phyloP scores from a whole-genome alignment of 2,888 invertebrate genomes.

The Bhutanitis thaidina region DNA sequence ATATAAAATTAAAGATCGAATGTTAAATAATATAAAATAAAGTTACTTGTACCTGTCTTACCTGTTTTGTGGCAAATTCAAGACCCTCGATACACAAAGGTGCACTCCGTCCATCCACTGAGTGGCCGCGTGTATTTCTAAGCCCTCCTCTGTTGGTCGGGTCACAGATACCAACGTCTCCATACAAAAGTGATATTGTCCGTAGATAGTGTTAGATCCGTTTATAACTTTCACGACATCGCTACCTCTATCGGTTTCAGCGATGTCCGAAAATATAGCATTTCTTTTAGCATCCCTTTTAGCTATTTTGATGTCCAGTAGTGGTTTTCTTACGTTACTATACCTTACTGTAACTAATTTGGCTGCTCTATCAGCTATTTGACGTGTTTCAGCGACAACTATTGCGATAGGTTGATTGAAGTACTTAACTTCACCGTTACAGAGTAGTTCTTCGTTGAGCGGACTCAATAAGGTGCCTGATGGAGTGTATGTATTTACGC shows the following conservation, averaged over 20 bases:
- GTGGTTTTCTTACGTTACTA: slow-evolving; percentile 47
- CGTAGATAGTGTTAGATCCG: slow-evolving; percentile 73
- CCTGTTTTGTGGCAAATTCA: slow-evolving; percentile 80
- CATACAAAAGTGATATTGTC: slow-evolving; percentile 87
- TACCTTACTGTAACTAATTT: slow-evolving; percentile 77
- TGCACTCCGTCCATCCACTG: slow-evolving; percentile 82
- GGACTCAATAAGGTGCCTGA: slow-evolving; percentile 26
- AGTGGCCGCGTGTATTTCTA: slow-evolving; percentile 80
- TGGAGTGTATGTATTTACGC: slow-evolving; percentile 79
- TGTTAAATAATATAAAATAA: too few relatives aligned
- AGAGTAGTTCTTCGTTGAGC: slow-evolving; percentile 62
- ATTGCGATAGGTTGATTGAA: slow-evolving; percentile 49
- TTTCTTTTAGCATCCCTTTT: slow-evolving; percentile 34
- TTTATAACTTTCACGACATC: slow-evolving; percentile 57
- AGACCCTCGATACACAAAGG: slow-evolving; percentile 67
- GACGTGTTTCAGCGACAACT: slow-evolving; percentile 79
- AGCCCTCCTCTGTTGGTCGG: slow-evolving; percentile 84
- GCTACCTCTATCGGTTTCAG: slow-evolving; percentile 43
- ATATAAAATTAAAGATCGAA: too few relatives aligned
- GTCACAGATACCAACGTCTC: slow-evolving; percentile 83
- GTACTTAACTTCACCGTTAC: slow-evolving; percentile 40
- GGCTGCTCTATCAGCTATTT: slow-evolving; percentile 76
- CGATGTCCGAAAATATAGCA: slow-evolving; percentile 23
- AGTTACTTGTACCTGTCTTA: slow-evolving; percentile 33
- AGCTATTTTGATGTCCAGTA: slow-evolving; percentile 40